Percentiles rank a stretch among this genome's conserved stretches.
Evolutionary conservation across 2,797 vertebrate species (phyloP).

Genomic region (Pangasius mekongensis): DNA sequence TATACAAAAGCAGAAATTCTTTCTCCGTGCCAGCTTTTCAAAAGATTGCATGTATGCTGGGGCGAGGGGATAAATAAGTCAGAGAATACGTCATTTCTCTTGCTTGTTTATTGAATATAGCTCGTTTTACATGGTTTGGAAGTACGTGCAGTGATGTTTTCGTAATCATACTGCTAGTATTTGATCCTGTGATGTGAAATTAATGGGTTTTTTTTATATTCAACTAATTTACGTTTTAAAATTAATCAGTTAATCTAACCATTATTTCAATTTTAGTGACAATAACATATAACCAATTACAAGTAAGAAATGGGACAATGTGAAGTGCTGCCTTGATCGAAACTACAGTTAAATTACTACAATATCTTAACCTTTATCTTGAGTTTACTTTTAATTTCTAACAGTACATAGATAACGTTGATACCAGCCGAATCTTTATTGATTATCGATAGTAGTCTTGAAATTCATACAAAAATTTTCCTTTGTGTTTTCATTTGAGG

Average conservation of each 20-base stretch:
- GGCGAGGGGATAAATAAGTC: neutral
- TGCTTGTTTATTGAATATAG: neutral
- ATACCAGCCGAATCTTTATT: neutral
- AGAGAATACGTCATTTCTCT: no score
- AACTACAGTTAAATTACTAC: neutral
- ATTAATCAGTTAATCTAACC: neutral
- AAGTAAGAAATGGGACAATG: neutral
- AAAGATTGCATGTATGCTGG: neutral
- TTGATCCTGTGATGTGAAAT: neutral
- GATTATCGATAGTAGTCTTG: neutral
- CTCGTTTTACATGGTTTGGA: neutral
- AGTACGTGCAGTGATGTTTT: neutral
- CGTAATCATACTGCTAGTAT: neutral
- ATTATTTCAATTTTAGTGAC: neutral
- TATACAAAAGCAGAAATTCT: conserved; percentile 1
- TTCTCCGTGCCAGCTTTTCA: neutral
- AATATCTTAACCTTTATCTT: neutral
- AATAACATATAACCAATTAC: neutral
- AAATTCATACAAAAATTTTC: neutral
- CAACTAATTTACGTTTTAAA: neutral
- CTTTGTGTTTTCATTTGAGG: no score
- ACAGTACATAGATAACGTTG: neutral
- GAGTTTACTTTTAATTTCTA: neutral
- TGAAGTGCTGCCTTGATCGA: neutral
- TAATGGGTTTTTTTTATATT: neutral